Percentiles rank a stretch among this genome's conserved stretches.
These are phyloP conservation scores for Aegotheles bennettii DNA, from an alignment of 2,113 vertebrate genomes.

Conservation along the genomic window DNA sequence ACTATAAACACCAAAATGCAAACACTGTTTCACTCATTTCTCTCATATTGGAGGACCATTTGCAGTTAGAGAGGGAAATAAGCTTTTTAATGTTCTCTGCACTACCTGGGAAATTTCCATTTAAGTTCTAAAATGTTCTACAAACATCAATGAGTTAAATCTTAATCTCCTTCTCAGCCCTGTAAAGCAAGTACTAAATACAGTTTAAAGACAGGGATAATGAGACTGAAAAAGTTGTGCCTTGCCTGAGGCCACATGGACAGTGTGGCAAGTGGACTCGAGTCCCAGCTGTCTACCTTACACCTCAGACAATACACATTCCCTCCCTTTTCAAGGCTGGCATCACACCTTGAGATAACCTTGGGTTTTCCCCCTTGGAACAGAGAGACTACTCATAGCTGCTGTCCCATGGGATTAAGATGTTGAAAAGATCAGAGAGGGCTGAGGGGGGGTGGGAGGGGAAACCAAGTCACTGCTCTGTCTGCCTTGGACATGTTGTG, in stretches of 20 bases:
- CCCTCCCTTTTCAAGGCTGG: not conserved
- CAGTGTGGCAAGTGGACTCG: not conserved
- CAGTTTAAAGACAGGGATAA: conserved; percentile 7
- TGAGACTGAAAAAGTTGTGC: not conserved
- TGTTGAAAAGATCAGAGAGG: not conserved
- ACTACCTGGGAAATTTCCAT: conserved; percentile 22
- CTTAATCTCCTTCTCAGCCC: not conserved
- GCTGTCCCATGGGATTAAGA: not conserved
- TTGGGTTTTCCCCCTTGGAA: not conserved
- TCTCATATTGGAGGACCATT: not conserved
- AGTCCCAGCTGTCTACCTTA: not conserved
- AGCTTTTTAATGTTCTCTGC: not conserved
- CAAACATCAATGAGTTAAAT: conserved; percentile 27
- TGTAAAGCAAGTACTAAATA: not conserved
- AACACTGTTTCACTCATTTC: not conserved
- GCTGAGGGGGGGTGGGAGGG: not conserved
- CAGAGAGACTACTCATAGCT: not conserved
- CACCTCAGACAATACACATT: not conserved
- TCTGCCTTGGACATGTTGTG: not conserved
- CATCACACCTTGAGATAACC: not conserved
- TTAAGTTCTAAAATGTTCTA: conserved; percentile 8
- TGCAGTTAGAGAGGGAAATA: not conserved
- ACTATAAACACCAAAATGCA: not conserved
- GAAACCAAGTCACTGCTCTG: not conserved
- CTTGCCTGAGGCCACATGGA: not conserved